Conservation (phyloP, 2,888 invertebrate genomes). For the Sinhomidia bicolor region DNA sequence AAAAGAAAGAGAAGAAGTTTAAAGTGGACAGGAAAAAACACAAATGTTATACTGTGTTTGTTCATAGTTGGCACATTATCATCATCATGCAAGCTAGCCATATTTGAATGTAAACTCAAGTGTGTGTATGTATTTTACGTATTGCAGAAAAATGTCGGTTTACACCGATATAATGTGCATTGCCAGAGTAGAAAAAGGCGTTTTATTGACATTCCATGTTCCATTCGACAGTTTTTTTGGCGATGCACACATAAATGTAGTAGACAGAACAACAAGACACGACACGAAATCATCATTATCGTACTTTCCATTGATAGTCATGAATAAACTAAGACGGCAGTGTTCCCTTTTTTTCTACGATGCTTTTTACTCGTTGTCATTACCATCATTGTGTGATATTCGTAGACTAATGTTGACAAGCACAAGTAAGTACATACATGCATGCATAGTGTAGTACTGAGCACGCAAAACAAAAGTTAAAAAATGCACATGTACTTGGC, state of each 20-base stretch:
- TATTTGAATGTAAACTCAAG: background rate
- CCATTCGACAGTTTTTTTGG: constrained; percentile 51
- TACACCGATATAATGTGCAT: background rate
- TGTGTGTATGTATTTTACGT: background rate
- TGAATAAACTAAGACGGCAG: constrained; percentile 32
- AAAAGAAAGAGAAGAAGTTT: no score
- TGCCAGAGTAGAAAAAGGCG: background rate
- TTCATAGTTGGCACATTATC: background rate
- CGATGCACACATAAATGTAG: background rate
- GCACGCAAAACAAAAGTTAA: background rate
- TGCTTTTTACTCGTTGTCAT: background rate
- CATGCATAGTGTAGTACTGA: no score
- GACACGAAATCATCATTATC: constrained; percentile 30
- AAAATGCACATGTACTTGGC: no score
- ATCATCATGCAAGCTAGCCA: background rate
- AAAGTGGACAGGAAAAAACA: no score
- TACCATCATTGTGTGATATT: background rate
- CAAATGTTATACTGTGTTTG: no score
- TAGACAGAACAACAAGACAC: background rate
- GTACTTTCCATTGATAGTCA: constrained; percentile 5
- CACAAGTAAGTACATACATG: background rate
- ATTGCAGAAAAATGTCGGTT: constrained; percentile 23
- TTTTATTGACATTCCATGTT: constrained; percentile 68
- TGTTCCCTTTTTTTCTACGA: background rate
- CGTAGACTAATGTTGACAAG: background rate